These are phyloP conservation scores for Listronotus bonariensis DNA, from an alignment of 1,140 invertebrate species.

Conservation along the genomic window DNA sequence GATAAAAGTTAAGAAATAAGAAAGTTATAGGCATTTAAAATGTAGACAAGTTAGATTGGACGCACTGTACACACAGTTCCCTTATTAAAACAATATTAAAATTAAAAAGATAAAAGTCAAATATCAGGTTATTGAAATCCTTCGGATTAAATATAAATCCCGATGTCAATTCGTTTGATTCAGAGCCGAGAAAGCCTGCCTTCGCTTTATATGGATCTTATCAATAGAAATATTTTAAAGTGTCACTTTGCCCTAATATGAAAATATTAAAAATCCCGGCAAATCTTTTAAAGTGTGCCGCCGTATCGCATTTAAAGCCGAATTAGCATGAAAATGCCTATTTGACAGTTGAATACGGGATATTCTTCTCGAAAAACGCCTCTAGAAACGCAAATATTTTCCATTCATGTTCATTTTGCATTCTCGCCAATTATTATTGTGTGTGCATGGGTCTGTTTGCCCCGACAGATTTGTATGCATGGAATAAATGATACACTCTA, in stretches of 20 bases:
- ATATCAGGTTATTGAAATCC: constrained; percentile 30
- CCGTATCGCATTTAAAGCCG: constrained; percentile 44
- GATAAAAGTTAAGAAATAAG: too few relatives aligned
- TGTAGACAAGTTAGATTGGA: too few relatives aligned
- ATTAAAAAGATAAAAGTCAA: constrained; percentile 15
- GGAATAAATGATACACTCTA: constrained; percentile 52
- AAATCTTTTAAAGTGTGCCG: constrained; percentile 47
- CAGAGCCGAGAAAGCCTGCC: constrained; percentile 11
- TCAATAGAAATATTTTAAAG: constrained; percentile 50
- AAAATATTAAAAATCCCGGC: constrained; percentile 53
- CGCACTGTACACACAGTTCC: too few relatives aligned
- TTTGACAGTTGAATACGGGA: constrained; percentile 52
- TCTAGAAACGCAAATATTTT: constrained; percentile 40
- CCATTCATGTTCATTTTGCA: constrained; percentile 48
- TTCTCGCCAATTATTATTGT: constrained; percentile 50
- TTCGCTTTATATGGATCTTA: constrained; percentile 38
- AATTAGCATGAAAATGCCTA: constrained; percentile 53
- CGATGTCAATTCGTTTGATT: constrained; percentile 41
- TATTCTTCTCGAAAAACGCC: constrained; percentile 39
- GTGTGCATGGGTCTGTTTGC: constrained; percentile 45
- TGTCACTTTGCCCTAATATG: constrained; percentile 50
- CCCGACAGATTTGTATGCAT: constrained; percentile 51
- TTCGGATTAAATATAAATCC: constrained; percentile 47
- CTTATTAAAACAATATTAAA: constrained; percentile 8
- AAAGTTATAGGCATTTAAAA: too few relatives aligned